Percentiles rank a stretch among this genome's conserved stretches.
Evolutionary conservation across 2,797 vertebrate genomes (phyloP).

Genomic region (Lagodon rhomboides): DNA sequence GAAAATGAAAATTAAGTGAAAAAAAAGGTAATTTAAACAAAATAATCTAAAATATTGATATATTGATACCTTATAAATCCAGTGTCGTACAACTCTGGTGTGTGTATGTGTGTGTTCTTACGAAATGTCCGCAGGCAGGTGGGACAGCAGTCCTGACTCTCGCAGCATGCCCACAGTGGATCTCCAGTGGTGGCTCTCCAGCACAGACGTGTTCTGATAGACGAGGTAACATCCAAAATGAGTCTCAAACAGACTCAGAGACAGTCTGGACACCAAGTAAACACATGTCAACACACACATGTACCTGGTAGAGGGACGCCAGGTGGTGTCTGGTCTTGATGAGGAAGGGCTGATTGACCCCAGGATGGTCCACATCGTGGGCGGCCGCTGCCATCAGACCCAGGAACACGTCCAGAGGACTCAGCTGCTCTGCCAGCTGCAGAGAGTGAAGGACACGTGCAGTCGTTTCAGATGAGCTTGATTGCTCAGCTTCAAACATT

Average conservation of each 20-base stretch:
- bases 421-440: slow-evolving; percentile 92
- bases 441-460: not conserved
- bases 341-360: slow-evolving; percentile 95
- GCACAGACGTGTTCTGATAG: slow-evolving; percentile 93
- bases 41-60: too few species aligned
- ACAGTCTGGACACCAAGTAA: not conserved
- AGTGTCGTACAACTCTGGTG: not conserved
- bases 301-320: slow-evolving; percentile 94
- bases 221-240: not conserved
- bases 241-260: not conserved
- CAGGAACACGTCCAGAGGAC: slow-evolving; percentile 92
- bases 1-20: too few species aligned
- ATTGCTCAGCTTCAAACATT: not conserved
- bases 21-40: too few species aligned
- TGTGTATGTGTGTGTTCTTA: slow-evolving; percentile 54
- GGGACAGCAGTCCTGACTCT: slow-evolving; percentile 92
- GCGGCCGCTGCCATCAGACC: slow-evolving; percentile 93
- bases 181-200: slow-evolving; percentile 97
- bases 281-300: not conserved
- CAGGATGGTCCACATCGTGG: slow-evolving; percentile 95
- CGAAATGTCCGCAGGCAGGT: slow-evolving; percentile 88
- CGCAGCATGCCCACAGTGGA: slow-evolving; percentile 95
- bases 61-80: not conserved
- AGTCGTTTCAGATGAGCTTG: not conserved
- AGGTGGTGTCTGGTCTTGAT: slow-evolving; percentile 96